Evolutionary conservation across 2,888 invertebrate species (phyloP), one percentile per base, ranked within the genome.

Genomic region (Trissonchulus sp.): DNA sequence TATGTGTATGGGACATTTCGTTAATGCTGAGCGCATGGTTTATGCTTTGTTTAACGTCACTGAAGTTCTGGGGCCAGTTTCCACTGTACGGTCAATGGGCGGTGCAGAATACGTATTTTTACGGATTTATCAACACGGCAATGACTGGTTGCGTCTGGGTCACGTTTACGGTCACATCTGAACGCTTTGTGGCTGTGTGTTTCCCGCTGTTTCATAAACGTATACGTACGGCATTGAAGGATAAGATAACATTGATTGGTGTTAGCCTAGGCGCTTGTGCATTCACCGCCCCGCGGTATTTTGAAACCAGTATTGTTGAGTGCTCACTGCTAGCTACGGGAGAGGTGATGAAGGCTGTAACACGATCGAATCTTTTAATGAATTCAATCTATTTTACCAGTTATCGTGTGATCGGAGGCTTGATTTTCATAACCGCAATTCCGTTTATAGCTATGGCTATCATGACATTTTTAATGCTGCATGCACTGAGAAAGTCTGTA

Each of bases 121-220:
- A 69, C 71, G 37, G 36, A 3, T 34, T 69, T 18, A 69, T 37
- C n/a, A 69, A 69, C n/a, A 36, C n/a, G n/a, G 65, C 65, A 65
- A 65, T 65, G 65, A 65, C 65, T 65, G 65, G 65, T 65, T 65
- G 65, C 34, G 65, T 65, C 28, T 65, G 65, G 65, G 34, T 30
- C n/a, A 65, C 65, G 65, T 65, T 65, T 31, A 65, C 65, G 8
- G 31, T 65, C n/a, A 65, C 65, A 8, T 30, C 34, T 15, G 65
- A 65, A 65, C 65, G 65, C 65, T 65, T 31, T 65, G 34, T 65
- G 15, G 65, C 65, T 30, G 65, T 65, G n/a, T 65, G 34, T 65
- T 34, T 31, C n/a, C 65, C 65, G 31, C n/a, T n/a, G 18, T 18
- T 65, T 65, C 65, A 65, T 65, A 8, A 30, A 65, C n/a, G 8